Conservation (phyloP, 37 sponge, comb jelly and placozoan species). For the Ephydatia muelleri region DNA sequence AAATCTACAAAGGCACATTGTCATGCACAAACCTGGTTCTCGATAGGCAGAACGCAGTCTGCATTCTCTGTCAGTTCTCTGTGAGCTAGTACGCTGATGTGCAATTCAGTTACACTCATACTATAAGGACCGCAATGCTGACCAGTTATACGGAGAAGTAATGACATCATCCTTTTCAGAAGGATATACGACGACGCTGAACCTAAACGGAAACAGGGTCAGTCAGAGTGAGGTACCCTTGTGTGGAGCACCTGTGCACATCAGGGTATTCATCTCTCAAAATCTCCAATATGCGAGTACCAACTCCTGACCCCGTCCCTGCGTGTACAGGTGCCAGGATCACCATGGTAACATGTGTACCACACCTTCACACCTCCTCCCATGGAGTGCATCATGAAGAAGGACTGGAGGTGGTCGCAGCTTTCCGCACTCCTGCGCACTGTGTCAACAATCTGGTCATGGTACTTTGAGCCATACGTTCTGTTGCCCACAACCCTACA, state of each 20-base stretch:
- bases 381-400: constrained; percentile 97
- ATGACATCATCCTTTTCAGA: constrained; percentile 98
- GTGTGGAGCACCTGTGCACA: constrained; percentile 59
- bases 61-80: constrained; percentile 86
- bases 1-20: background rate
- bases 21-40: constrained; percentile 80
- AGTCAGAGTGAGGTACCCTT: background rate
- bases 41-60: constrained; percentile 97
- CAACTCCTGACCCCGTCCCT: constrained; percentile 99
- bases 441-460: constrained; percentile 80
- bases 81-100: constrained; percentile 84
- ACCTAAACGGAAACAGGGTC: constrained; percentile 31
- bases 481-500: constrained; percentile 92
- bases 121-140: background rate
- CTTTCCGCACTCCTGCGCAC: constrained; percentile 83
- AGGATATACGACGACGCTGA: constrained; percentile 91
- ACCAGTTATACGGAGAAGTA: constrained; percentile 99
- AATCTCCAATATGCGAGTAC: constrained; percentile 79
- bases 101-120: background rate
- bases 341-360: too few species aligned
- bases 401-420: constrained; percentile 95
- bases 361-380: constrained; percentile 98
- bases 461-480: constrained; percentile 81
- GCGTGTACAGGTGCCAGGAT: too few species aligned
- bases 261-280: constrained; percentile 90